Percentiles rank a stretch among this genome's conserved stretches.
Conservation (phyloP, 2,797 vertebrate genomes). For the Enteromius mattozi region DNA sequence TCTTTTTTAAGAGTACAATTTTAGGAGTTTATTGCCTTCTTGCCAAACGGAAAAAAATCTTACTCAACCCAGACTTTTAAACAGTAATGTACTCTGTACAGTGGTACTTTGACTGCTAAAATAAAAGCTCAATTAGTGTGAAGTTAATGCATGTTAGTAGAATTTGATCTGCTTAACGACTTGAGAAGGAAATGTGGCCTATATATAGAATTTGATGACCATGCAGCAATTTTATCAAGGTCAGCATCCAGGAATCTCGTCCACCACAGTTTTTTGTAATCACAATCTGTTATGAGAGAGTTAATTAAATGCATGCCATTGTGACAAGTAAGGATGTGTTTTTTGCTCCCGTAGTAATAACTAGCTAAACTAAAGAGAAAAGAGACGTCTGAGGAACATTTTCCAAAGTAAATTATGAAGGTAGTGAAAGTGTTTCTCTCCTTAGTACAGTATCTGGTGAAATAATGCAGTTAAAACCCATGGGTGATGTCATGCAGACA, state of each 20-base stretch:
- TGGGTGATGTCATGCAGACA: constrained; percentile 63
- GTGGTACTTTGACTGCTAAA: not conserved
- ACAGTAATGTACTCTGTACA: not conserved
- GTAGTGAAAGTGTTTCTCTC: constrained; percentile 63
- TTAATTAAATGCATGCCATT: constrained; percentile 45
- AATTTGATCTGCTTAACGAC: constrained; percentile 9
- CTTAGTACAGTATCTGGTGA: constrained; percentile 59
- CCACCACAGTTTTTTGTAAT: constrained; percentile 32
- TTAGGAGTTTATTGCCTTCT: not conserved
- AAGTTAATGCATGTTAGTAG: constrained; percentile 10
- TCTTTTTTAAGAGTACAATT: not conserved
- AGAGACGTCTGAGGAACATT: constrained; percentile 60
- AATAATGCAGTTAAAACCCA: constrained; percentile 62
- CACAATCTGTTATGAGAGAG: constrained; percentile 9
- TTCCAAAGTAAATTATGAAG: constrained; percentile 59
- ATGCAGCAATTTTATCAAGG: constrained; percentile 31
- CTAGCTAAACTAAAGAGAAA: constrained; percentile 60
- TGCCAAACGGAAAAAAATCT: not conserved
- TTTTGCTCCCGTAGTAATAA: constrained; percentile 63
- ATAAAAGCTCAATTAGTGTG: not conserved
- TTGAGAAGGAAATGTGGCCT: not conserved
- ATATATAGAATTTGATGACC: constrained; percentile 24
- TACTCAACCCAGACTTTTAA: not conserved
- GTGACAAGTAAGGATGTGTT: constrained; percentile 49
- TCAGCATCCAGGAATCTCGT: constrained; percentile 39